Conservation (phyloP, 1,140 invertebrate species). For the Hycleus phaleratus region DNA sequence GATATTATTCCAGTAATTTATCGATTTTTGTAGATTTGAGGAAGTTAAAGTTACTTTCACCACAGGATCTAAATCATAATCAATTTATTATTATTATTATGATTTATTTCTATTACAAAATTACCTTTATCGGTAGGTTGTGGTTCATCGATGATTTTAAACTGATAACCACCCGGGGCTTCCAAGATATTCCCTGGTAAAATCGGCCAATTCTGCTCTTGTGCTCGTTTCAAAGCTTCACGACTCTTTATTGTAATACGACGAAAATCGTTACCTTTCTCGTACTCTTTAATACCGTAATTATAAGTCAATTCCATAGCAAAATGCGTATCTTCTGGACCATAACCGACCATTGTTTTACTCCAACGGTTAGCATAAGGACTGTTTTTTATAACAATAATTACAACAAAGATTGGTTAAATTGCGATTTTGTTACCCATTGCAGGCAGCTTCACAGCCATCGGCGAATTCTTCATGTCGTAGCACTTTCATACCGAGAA, state of each 20-base stretch:
- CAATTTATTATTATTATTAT: background rate
- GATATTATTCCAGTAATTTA: constrained; percentile 76
- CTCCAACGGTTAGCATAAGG: constrained; percentile 97
- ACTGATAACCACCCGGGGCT: constrained; percentile 89
- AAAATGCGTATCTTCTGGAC: constrained; percentile 90
- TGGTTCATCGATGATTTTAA: constrained; percentile 67
- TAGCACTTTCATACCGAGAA: constrained; percentile 92
- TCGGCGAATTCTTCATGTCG: constrained; percentile 96
- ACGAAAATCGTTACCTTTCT: constrained; percentile 81
- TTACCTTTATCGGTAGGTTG: constrained; percentile 56
- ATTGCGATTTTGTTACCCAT: constrained; percentile 64
- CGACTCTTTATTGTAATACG: constrained; percentile 80
- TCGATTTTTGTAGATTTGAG: constrained; percentile 67
- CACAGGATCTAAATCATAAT: constrained; percentile 62
- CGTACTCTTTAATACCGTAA: constrained; percentile 84
- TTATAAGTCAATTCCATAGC: constrained; percentile 97
- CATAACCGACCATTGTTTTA: constrained; percentile 99
- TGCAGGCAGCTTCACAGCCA: constrained; percentile 92
- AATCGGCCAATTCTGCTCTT: constrained; percentile 56
- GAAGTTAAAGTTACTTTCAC: constrained; percentile 71
- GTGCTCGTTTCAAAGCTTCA: constrained; percentile 65
- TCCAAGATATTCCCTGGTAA: constrained; percentile 46
- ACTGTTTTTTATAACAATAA: constrained; percentile 42
- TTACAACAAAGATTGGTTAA: background rate
- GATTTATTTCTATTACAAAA: background rate